Percentiles rank a stretch among this genome's conserved stretches.
Conservation (phyloP, 2,888 invertebrate genomes). For the Leptopterna dolabrata region DNA sequence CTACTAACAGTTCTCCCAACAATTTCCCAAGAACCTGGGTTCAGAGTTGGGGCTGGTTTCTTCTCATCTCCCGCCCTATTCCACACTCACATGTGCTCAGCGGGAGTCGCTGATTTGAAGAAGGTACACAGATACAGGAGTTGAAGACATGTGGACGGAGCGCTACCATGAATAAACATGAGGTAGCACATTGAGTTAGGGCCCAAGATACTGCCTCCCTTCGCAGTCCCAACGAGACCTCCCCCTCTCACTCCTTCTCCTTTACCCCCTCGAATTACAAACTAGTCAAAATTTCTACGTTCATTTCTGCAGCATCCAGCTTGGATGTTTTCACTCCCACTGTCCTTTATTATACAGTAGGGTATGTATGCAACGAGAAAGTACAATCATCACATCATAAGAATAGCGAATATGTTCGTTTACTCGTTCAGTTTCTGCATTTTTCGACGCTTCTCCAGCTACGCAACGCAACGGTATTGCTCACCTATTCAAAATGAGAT, state of each 20-base stretch:
- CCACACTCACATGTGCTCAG: background rate
- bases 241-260: background rate
- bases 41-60: background rate
- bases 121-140: constrained; percentile 33
- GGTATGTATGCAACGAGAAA: too few species aligned
- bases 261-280: background rate
- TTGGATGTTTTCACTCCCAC: too few species aligned
- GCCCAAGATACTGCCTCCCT: constrained; percentile 8
- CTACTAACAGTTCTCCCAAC: too few species aligned
- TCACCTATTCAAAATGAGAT: too few species aligned
- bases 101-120: background rate
- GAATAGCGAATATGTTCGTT: too few species aligned
- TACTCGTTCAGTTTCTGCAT: too few species aligned
- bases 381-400: too few species aligned
- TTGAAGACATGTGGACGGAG: constrained; percentile 38
- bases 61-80: background rate
- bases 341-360: too few species aligned
- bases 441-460: too few species aligned
- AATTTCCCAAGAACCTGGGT: background rate
- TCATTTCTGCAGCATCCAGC: background rate
- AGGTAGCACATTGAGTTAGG: constrained; percentile 29
- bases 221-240: background rate
- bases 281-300: background rate
- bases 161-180: constrained; percentile 48
- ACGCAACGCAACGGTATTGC: too few species aligned